Base-by-base conservation (phyloP, 2,797 vertebrate genomes). In the Propithecus deckenii region DNA sequence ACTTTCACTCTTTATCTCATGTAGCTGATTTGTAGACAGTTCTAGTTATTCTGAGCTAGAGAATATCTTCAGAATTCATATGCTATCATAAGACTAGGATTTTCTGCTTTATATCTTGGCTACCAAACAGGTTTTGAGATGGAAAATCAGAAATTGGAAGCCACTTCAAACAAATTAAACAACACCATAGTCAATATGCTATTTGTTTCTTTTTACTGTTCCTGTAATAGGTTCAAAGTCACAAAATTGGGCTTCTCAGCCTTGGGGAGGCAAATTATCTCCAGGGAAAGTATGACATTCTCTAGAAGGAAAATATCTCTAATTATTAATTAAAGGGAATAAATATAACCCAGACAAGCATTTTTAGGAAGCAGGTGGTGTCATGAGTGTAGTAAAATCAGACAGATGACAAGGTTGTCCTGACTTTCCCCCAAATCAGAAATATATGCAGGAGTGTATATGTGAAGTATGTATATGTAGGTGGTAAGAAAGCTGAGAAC, bases 1-100 rank as follows among this genome's bases (percentile, higher is more conserved):
- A 87, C 91, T 95, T 96, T 94, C 85, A 91, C 95, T 84, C 43
- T 91, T 96, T 92, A 92, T 89, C 55, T 84, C 50, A 95, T 74
- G 59, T 38, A 94, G 61, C 83, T 93, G 30, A 30, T 69, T 76
- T 94, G 20, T 76, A 76, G 80, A 89, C 76, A 78, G 72, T 96
- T 86, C 76, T 93, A 96, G 91, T 48, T 32, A 50, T 75, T 86
- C 35, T 87, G 84, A 46, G 35, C 5, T 28, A 95, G 32, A 41
- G 30, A 78, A 78, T 79, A 23, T 76, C n/a, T 97, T 95, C 71
- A 81, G 81, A 89, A 83, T 86, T 95, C 88, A 67, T 63, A 63
- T 85, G 30, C 23, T 92, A 74, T 87, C 25, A 46, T 91, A 92
- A 88, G 59, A 91, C 87, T 92, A 80, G 12, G 43, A 88, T 71